Conservation (phyloP, 2,888 invertebrate species). For the Epistrophella euchroma region DNA sequence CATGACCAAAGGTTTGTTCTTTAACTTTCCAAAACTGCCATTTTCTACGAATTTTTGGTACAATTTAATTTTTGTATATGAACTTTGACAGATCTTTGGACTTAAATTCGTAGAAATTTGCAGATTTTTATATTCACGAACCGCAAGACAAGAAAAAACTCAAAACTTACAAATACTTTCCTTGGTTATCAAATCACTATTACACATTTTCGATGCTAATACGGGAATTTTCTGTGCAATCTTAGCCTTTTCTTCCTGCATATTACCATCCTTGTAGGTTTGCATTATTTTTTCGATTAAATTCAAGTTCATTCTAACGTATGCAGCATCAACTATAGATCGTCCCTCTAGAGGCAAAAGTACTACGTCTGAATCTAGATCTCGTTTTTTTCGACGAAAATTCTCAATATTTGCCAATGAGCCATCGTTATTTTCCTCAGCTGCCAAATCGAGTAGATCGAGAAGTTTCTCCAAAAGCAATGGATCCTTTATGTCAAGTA, state of each 20-base stretch:
- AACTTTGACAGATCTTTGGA: too few species aligned
- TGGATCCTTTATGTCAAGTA: constrained; percentile 50
- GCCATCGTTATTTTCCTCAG: constrained; percentile 41
- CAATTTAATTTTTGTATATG: too few species aligned
- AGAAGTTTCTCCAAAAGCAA: constrained; percentile 60
- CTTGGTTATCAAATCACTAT: constrained; percentile 66
- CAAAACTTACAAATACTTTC: constrained; percentile 63
- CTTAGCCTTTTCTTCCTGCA: constrained; percentile 58
- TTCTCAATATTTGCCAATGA: constrained; percentile 29
- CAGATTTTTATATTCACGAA: too few species aligned
- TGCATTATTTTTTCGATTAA: constrained; percentile 59
- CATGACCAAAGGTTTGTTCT: too few species aligned
- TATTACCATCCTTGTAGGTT: constrained; percentile 49
- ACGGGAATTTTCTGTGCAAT: constrained; percentile 56
- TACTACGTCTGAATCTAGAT: constrained; percentile 32
- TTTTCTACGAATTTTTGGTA: too few species aligned
- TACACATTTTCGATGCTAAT: constrained; percentile 65
- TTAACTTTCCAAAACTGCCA: too few species aligned
- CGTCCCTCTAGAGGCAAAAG: constrained; percentile 54
- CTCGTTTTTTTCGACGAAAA: constrained; percentile 52
- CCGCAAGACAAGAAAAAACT: too few species aligned
- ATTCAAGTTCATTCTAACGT: constrained; percentile 64
- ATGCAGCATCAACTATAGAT: constrained; percentile 64
- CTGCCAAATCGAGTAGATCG: constrained; percentile 60
- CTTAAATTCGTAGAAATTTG: too few species aligned